These are phyloP conservation scores for Xestia sexstrigata DNA, from an alignment of 2,888 invertebrate species.

Conservation along the genomic window DNA sequence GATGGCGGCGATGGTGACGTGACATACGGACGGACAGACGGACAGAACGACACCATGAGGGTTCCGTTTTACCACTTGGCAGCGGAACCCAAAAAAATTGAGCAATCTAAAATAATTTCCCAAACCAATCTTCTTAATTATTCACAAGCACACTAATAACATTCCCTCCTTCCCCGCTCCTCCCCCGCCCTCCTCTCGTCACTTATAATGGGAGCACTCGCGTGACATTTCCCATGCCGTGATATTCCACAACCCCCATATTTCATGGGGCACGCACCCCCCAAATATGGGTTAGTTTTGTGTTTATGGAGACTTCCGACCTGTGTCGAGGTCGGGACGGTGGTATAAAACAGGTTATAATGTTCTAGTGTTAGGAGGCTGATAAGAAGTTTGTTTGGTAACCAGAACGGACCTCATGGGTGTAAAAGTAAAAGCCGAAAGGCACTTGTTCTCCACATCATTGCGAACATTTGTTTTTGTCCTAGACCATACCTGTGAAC, in stretches of 20 bases:
- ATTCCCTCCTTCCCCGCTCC: not conserved
- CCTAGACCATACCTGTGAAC: no score
- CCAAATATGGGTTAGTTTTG: slow-evolving; percentile 63
- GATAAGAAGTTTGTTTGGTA: not conserved
- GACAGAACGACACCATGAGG: no score
- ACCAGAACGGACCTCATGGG: no score
- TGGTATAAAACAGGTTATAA: slow-evolving; percentile 32
- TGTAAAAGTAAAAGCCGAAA: no score
- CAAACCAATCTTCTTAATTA: slow-evolving; percentile 28
- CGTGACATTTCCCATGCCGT: slow-evolving; percentile 56
- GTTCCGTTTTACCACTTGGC: not conserved
- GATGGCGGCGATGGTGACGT: no score
- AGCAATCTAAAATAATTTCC: not conserved
- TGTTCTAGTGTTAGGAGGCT: slow-evolving; percentile 5
- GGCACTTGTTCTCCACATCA: no score
- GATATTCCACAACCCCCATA: slow-evolving; percentile 46
- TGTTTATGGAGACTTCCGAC: slow-evolving; percentile 57
- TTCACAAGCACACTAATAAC: slow-evolving; percentile 39
- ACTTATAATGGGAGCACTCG: slow-evolving; percentile 48
- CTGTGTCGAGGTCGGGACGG: slow-evolving; percentile 51
- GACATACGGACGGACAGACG: no score
- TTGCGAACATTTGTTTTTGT: no score
- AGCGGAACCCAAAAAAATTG: not conserved
- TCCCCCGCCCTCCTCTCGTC: slow-evolving; percentile 9
- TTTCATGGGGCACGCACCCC: slow-evolving; percentile 58